Conservation (phyloP, 2,113 vertebrate genomes). For the rabbit (Oryctolagus cuniculus) region mOryCun1.1 NC_091440.1:132990001-132990500, state of each 20-base stretch:
- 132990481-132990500: neutral
- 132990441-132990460: neutral
- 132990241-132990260: neutral
- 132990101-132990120: conserved; percentile 66
- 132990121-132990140: conserved; percentile 55
- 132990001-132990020: neutral
- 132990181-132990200: conserved; percentile 71
- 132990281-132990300: conserved; percentile 23
- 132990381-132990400: neutral
- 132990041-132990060: conserved; percentile 73
- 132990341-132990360: neutral
- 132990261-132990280: conserved; percentile 29
- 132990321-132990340: conserved; percentile 34
- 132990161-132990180: conserved; percentile 57
- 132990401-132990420: neutral
- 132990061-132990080: conserved; percentile 67
- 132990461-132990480: neutral
- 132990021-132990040: conserved; percentile 34
- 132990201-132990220: conserved; percentile 54
- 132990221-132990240: conserved; percentile 51
- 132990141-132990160: conserved; percentile 56
- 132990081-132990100: conserved; percentile 77
- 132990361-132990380: neutral
- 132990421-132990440: neutral
- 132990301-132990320: neutral